Evolutionary conservation across 2,113 vertebrate genomes (phyloP).

Genomic region (Danionella cerebrum): DNA sequence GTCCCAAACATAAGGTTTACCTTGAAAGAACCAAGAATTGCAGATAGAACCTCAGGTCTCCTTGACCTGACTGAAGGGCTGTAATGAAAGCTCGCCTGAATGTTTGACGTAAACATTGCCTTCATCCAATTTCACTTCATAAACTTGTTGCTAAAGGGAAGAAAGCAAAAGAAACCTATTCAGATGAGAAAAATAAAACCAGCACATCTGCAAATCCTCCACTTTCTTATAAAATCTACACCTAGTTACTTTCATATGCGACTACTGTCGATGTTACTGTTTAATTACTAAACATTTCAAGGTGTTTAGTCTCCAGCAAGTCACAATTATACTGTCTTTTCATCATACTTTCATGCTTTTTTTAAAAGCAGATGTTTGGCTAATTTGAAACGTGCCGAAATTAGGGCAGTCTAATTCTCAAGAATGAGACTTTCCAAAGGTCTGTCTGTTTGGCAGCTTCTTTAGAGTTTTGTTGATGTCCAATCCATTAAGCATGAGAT

Average conservation of each 20-base stretch:
- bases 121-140: conserved; percentile 61
- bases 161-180: background rate
- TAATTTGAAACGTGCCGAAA: background rate
- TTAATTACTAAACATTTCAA: background rate
- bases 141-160: conserved; percentile 56
- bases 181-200: background rate
- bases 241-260: background rate
- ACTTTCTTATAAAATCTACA: background rate
- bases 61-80: conserved; percentile 42
- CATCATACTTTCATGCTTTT: background rate
- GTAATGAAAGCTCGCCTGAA: conserved; percentile 49
- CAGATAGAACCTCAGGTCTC: conserved; percentile 38
- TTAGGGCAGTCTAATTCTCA: background rate
- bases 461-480: conserved; percentile 6
- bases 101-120: conserved; percentile 61
- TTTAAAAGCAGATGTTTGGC: conserved; percentile 6
- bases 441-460: conserved; percentile 7
- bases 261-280: background rate
- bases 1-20: conserved; percentile 17
- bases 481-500: conserved; percentile 12
- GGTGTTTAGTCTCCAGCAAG: background rate
- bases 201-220: background rate
- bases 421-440: background rate
- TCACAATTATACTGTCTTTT: too few relatives aligned
- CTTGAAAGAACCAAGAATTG: background rate